Percentiles rank a stretch among this genome's conserved stretches.
Conservation (phyloP, 2,797 vertebrate species). For the Melanitta fusca region DNA sequence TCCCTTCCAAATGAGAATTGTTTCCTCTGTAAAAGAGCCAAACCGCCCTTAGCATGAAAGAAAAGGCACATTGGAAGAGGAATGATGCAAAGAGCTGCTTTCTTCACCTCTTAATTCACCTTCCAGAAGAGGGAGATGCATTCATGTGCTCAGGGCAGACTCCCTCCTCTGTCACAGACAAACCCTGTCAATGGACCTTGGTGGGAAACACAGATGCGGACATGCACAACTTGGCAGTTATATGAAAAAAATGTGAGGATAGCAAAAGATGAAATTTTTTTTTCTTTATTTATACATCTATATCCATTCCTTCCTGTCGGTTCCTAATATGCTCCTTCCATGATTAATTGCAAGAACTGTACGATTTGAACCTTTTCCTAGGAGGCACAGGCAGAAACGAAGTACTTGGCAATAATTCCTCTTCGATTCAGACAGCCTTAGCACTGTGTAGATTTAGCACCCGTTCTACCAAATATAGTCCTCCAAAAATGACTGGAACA, state of each 20-base stretch:
- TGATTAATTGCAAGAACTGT: constrained; percentile 20
- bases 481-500: constrained; percentile 14
- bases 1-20: background rate
- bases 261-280: background rate
- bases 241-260: background rate
- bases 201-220: background rate
- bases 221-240: background rate
- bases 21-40: background rate
- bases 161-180: background rate
- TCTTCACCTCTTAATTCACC: background rate
- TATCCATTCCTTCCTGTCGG: background rate
- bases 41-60: background rate
- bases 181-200: background rate
- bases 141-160: background rate
- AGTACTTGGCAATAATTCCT: constrained; percentile 39
- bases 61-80: background rate
- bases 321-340: background rate
- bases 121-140: background rate
- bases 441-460: background rate
- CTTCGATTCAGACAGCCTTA: background rate
- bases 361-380: background rate
- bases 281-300: background rate
- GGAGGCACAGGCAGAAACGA: background rate
- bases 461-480: constrained; percentile 23
- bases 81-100: background rate